A percentile compares a stretch with the other conserved stretches of the same genome.
Conservation (phyloP, 2,797 vertebrate genomes). For the Chanos chanos region DNA sequence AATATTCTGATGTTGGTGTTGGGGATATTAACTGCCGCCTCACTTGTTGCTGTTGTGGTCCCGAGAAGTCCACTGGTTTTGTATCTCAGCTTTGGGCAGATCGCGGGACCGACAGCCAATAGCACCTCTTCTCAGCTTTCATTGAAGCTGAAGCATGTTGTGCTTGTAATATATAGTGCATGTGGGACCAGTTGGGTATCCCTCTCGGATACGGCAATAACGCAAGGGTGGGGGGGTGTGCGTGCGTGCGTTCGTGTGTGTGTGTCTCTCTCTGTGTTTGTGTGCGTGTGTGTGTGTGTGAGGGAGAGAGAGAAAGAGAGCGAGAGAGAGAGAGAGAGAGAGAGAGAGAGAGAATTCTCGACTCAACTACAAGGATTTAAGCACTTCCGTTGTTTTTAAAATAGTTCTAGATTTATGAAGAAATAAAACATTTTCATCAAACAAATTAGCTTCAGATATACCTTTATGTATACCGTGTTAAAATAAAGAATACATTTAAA, state of each 20-base stretch:
- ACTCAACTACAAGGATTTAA: background rate
- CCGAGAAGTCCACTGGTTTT: slow-evolving; percentile 44
- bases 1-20: background rate
- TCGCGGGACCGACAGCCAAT: slow-evolving; percentile 53
- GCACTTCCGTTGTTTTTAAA: background rate
- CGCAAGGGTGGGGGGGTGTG: background rate
- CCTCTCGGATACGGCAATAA: slow-evolving; percentile 52
- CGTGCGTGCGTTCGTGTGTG: background rate
- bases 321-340: slow-evolving; percentile 9
- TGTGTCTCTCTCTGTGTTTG: background rate
- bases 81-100: slow-evolving; percentile 52
- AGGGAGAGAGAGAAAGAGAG: background rate
- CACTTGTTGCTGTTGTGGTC: slow-evolving; percentile 27
- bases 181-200: slow-evolving; percentile 64
- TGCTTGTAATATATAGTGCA: slow-evolving; percentile 69
- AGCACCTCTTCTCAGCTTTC: slow-evolving; percentile 63
- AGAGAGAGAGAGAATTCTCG: slow-evolving; percentile 1
- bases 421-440: background rate
- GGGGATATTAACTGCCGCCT: background rate
- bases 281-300: slow-evolving; percentile 34
- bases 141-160: slow-evolving; percentile 70
- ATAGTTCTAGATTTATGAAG: background rate
- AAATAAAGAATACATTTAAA: background rate
- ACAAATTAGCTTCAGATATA: too few relatives aligned
- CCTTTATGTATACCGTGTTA: too few relatives aligned